phyloP scores from a whole-genome alignment of 2,797 vertebrate genomes.

The Dryobates pubescens region DNA sequence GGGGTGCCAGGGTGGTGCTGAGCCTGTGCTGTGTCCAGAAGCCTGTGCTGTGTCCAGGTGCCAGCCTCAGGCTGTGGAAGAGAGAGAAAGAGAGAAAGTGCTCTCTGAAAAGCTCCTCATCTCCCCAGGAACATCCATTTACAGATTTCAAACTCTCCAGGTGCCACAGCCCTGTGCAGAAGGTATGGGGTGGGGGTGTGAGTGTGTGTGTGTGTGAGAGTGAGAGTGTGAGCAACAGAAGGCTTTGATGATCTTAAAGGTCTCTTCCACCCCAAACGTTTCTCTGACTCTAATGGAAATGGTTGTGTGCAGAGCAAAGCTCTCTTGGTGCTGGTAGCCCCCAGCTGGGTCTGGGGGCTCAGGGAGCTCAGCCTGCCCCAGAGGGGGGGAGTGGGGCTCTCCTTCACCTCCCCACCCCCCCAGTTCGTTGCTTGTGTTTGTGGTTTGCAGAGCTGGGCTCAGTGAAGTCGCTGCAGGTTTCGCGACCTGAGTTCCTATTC shows the following conservation, averaged over 20 bases:
- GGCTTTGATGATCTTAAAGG: too few species aligned
- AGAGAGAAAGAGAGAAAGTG: not conserved
- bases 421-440: rapidly evolving
- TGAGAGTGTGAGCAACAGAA: too few species aligned
- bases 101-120: not conserved
- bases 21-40: not conserved
- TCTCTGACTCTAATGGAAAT: not conserved
- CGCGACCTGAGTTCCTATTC: not conserved
- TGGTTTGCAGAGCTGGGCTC: not conserved
- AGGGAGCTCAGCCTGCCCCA: rapidly evolving
- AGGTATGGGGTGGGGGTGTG: too few species aligned
- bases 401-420: too few species aligned
- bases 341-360: not conserved
- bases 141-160: rapidly evolving
- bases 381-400: rapidly evolving
- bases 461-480: not conserved
- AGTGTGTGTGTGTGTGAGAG: too few species aligned
- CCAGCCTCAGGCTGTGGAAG: not conserved
- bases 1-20: not conserved
- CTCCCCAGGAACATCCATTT: not conserved
- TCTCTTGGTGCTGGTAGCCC: not conserved
- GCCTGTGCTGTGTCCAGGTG: too few species aligned
- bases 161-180: not conserved
- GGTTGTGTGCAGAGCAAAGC: too few species aligned
- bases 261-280: not conserved